phyloP scores from a whole-genome alignment of 2,797 vertebrate genomes.

The Melanotaenia boesemani region DNA sequence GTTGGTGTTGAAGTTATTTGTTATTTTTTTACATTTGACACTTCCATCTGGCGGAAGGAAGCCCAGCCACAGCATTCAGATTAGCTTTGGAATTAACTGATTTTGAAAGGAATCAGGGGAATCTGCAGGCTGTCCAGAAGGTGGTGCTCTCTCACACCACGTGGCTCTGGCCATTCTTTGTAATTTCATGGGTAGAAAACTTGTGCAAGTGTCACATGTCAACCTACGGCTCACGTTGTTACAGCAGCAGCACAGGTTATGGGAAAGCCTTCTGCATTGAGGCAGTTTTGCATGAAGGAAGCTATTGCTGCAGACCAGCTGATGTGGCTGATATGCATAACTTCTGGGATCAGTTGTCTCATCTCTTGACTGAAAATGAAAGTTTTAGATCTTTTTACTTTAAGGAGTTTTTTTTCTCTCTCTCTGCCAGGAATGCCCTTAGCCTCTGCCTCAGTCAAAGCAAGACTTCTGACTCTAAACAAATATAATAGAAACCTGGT shows the following conservation, averaged over 20 bases:
- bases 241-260: not conserved
- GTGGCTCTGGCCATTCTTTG: not conserved
- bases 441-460: not conserved
- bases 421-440: conserved; percentile 12
- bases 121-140: conserved; percentile 55
- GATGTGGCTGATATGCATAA: conserved; percentile 38
- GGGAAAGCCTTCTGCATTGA: conserved; percentile 25
- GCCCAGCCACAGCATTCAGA: conserved; percentile 10
- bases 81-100: not conserved
- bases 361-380: conserved; percentile 14
- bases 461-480: not conserved
- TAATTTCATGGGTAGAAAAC: not conserved
- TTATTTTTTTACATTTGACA: not conserved
- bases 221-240: conserved; percentile 1
- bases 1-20: not conserved
- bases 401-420: conserved; percentile 8
- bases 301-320: conserved; percentile 21
- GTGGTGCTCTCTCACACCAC: conserved; percentile 46
- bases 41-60: not conserved
- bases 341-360: conserved; percentile 39
- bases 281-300: conserved; percentile 25
- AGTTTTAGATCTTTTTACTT: conserved; percentile 21
- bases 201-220: conserved; percentile 9
- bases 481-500: not conserved
- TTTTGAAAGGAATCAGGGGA: conserved; percentile 22